These are phyloP conservation scores for Enteromius fasciolatus DNA, from an alignment of 2,797 vertebrate species.

Conservation along the genomic window DNA sequence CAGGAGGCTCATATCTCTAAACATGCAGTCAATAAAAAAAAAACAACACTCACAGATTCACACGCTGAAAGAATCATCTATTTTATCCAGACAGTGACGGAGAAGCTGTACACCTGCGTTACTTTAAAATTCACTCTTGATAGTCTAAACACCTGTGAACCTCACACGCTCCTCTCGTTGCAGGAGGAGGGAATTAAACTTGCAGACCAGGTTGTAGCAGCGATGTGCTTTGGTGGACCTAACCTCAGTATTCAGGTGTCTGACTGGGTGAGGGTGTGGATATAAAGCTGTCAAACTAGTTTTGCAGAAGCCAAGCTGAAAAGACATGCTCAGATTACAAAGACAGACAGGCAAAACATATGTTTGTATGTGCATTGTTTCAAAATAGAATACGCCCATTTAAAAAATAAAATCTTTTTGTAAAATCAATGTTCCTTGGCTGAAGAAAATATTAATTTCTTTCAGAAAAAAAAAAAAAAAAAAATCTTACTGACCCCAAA, in stretches of 20 bases:
- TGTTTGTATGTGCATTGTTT: not conserved
- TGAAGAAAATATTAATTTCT: too few relatives aligned
- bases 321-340: constrained; percentile 41
- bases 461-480: not conserved
- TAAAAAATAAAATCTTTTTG: too few relatives aligned
- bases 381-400: not conserved
- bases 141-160: constrained; percentile 62
- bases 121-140: constrained; percentile 46
- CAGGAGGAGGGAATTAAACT: constrained; percentile 52
- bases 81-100: not conserved
- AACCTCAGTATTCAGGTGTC: constrained; percentile 26
- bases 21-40: not conserved
- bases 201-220: constrained; percentile 13
- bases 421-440: too few relatives aligned
- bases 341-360: constrained; percentile 21
- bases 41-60: constrained; percentile 31
- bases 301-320: constrained; percentile 15
- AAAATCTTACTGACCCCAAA: not conserved
- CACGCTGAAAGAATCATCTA: not conserved
- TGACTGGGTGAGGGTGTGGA: constrained; percentile 43
- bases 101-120: not conserved
- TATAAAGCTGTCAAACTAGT: constrained; percentile 26
- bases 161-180: constrained; percentile 44
- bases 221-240: constrained; percentile 1
- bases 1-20: not conserved